Evolutionary conservation across 2,888 invertebrate species (phyloP), one percentile per base, ranked within the genome.

Genomic region (Mermis nigrescens): DNA sequence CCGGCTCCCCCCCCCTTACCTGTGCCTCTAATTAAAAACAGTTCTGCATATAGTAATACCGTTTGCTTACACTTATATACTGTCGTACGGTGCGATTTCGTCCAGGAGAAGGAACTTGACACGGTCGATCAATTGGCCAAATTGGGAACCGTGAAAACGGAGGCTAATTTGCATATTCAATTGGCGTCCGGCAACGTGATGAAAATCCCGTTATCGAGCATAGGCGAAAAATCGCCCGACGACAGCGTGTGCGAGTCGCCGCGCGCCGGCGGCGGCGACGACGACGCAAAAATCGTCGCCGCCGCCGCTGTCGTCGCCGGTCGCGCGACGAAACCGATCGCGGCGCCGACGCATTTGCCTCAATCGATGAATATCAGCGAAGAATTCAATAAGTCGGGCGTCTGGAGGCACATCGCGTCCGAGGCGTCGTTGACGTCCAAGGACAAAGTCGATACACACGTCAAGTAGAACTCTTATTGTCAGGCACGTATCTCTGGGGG

Each of bases 181-280:
- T 76, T 90, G 66, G 83, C 85, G 57, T 86, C 87, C 73, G 88
- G 88, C 57, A 86, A 87, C 73, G 83, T 88, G 59, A 84, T 88
- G 82, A 86, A 86, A 72, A 86, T 88, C 65, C 87, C 86, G 1
- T 75, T 86, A 63, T 80, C 84, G 46, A 68, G 72, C 57, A 69
- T 76, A 27, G 31, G 28, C 61, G 65, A 73, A 69, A 69, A 74
- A 57, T 68, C 69, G 19, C 66, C 68, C 26, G 70, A 71, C 57
- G 62, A 64, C 24, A 48, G 51, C 24, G 7, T 7, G 12, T 12
- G 19, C 38, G 38, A 38, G 7, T 38, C 38, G 38, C 38, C 38
- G 38, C 12, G 19, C 7, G 7, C 38, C 19, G 19, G 19, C 7
- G 19, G 19, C 7, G 12, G 12, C 12, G 19, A 19, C 19, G 12